Evolutionary conservation across 2,888 invertebrate species (phyloP).

Genomic region (Andrena bicolor): DNA sequence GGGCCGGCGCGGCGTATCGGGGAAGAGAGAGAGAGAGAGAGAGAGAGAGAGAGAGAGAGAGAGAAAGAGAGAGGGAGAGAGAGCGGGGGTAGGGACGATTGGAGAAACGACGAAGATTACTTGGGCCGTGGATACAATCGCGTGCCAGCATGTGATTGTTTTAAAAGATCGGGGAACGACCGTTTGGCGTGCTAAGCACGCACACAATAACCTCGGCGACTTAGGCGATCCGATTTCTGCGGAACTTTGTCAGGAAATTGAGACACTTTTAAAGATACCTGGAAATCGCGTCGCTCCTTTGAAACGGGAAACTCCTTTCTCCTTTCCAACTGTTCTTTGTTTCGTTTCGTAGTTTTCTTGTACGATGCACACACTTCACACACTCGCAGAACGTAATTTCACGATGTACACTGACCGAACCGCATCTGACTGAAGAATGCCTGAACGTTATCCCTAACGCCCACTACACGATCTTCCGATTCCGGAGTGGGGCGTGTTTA

Average conservation of each 20-base stretch:
- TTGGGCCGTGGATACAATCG: slow-evolving; percentile 50
- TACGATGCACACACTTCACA: slow-evolving; percentile 9
- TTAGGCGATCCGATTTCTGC: slow-evolving; percentile 51
- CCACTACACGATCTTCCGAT: too few relatives aligned
- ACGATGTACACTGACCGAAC: too few relatives aligned
- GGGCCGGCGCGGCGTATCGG: slow-evolving; percentile 10
- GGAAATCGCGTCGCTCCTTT: slow-evolving; percentile 31
- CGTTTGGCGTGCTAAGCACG: slow-evolving; percentile 47
- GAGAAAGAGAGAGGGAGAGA: not conserved
- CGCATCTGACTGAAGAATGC: too few relatives aligned
- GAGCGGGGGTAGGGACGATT: slow-evolving; percentile 12
- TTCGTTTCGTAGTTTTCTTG: not conserved
- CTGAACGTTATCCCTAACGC: too few relatives aligned
- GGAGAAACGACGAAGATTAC: slow-evolving; percentile 35
- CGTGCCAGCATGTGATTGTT: slow-evolving; percentile 57
- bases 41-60: not conserved
- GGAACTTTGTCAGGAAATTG: slow-evolving; percentile 55
- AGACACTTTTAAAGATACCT: slow-evolving; percentile 40
- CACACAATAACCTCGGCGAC: slow-evolving; percentile 31
- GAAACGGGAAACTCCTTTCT: slow-evolving; percentile 22
- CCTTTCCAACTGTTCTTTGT: not conserved
- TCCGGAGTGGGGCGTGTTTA: too few relatives aligned
- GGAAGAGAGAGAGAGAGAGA: not conserved
- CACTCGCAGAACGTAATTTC: too few relatives aligned
- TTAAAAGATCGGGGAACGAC: slow-evolving; percentile 44